Base-by-base conservation (phyloP, 2,113 vertebrate species). In the Atlantisia rogersi region DNA sequence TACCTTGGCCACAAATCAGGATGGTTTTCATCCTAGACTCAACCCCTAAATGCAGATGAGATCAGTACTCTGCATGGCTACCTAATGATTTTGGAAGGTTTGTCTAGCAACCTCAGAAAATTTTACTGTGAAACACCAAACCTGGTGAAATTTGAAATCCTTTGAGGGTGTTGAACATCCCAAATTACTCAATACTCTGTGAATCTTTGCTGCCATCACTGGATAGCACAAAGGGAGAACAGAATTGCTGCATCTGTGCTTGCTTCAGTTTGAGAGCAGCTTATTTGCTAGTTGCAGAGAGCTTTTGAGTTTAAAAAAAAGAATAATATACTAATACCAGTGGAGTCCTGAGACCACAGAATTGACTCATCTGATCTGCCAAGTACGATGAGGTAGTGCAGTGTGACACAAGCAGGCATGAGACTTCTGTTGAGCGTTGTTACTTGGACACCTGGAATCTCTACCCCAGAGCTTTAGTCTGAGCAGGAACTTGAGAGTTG, bases 301-400 rank as follows among this genome's bases (percentile, higher is more conserved):
- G 26, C 28, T 48, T 19, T 4, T 24, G 52, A 16, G 17, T 4
- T 1, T 22, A 35, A 20, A 26, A 35, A 3, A 5, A 37, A n/a
- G 15, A 16, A 28, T 28, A 26, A 1, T 11, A 48, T 22, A 22
- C 21, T n/a, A 55, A 64, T 37, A 7, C 28, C 6, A 44, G 18
- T 35, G 35, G n/a, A 10, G 15, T 90, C 14, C 2, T 12, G 55
- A 67, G 70, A 21, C 37, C 5, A 14, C 50, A 37, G 68, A 63
- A 64, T 35, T 0, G 0, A 39, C 74, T 81, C 13, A 9, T 39
- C 21, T 0, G 0, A 12, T 35, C 56, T 60, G 37, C 17, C 62
- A 35, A 35, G 58, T 25, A 58, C 40, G 35, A 16, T 29, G 71
- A 84, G 37, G 24, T 39, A 26, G 44, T 62, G 53, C 78, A 88